These are phyloP conservation scores for Neosilurus hyrtlii DNA, from an alignment of 2,797 vertebrate species.

Conservation along the genomic window DNA sequence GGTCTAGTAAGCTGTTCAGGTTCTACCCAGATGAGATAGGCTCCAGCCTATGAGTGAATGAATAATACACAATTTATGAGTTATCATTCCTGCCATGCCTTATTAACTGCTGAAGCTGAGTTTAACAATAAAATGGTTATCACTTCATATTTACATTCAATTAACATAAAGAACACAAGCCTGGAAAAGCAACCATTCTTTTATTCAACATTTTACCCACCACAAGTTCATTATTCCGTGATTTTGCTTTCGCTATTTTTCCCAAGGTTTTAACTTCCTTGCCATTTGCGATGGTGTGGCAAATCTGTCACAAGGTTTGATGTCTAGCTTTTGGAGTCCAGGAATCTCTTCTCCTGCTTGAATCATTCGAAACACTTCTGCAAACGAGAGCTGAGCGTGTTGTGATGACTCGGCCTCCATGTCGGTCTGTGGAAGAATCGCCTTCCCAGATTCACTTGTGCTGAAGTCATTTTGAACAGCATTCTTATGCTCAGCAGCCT, in stretches of 20 bases:
- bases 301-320: slow-evolving; percentile 66
- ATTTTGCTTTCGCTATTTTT: slow-evolving; percentile 49
- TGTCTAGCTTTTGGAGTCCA: slow-evolving; percentile 63
- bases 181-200: neutral
- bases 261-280: slow-evolving; percentile 73
- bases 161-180: neutral
- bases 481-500: neutral
- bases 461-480: neutral
- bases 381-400: slow-evolving; percentile 66
- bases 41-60: no score
- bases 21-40: no score
- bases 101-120: neutral
- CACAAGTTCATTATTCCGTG: neutral
- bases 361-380: slow-evolving; percentile 71
- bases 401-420: neutral
- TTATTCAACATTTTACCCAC: no score
- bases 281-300: slow-evolving; percentile 70
- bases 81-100: neutral
- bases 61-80: no score
- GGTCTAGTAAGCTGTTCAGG: no score
- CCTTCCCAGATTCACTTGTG: neutral
- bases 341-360: slow-evolving; percentile 74
- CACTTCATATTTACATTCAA: neutral
- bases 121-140: neutral
- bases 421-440: neutral